Evolutionary conservation across 2,113 vertebrate species (phyloP).

Genomic region (Prunella fulvescens): DNA sequence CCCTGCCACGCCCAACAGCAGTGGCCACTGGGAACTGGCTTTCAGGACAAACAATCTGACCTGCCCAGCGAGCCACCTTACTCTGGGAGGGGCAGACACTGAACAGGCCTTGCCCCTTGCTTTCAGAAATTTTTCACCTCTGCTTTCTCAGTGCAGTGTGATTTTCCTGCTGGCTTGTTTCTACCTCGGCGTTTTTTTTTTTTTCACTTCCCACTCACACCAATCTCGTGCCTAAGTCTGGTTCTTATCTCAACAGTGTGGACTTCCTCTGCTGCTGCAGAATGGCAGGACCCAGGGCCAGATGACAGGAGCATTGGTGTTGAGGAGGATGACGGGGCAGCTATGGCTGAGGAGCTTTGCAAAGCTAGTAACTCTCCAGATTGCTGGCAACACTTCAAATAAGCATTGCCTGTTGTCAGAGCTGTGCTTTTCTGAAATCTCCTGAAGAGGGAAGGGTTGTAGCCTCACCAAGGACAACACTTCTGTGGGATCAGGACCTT

Average conservation of each 20-base stretch:
- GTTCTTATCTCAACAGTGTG: background rate
- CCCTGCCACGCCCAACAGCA: background rate
- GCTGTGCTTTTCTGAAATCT: background rate
- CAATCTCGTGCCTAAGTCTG: background rate
- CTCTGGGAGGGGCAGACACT: background rate
- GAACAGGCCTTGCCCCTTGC: background rate
- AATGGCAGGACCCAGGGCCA: background rate
- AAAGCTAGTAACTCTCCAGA: background rate
- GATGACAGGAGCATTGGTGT: background rate
- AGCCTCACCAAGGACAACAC: fast-evolving
- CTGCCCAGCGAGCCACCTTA: background rate
- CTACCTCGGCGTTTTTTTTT: background rate
- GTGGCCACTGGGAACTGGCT: background rate
- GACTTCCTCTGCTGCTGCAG: background rate
- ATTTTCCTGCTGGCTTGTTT: background rate
- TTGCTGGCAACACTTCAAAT: background rate
- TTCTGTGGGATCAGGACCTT: background rate
- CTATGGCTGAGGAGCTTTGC: background rate
- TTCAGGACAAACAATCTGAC: background rate
- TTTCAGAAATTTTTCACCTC: background rate
- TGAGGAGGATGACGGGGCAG: background rate
- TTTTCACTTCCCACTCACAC: background rate
- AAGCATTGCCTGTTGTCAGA: background rate
- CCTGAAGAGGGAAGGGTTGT: background rate
- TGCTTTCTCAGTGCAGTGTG: background rate